phyloP scores from a whole-genome alignment of 2,797 vertebrate species.

The Crocodylus rhombifer region DNA sequence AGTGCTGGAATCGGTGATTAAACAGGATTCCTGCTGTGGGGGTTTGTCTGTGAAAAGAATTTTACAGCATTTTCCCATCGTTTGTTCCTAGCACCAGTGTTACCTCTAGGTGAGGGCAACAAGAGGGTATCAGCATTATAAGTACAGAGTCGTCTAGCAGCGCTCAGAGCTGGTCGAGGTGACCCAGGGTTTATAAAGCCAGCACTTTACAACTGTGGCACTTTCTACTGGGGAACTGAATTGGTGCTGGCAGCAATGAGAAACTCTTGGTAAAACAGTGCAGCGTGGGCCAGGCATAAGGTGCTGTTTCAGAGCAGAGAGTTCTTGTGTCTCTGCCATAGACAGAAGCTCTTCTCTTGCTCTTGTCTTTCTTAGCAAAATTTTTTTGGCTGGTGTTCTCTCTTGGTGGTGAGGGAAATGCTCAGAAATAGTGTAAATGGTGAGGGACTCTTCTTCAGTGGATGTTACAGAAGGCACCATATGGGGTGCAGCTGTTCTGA shows the following conservation, averaged over 20 bases:
- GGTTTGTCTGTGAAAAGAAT: background rate
- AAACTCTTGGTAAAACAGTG: conserved; percentile 15
- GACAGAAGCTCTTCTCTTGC: conserved; percentile 53
- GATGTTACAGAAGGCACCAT: background rate
- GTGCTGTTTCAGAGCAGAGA: background rate
- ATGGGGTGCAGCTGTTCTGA: background rate
- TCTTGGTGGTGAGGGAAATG: background rate
- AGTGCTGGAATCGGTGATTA: background rate
- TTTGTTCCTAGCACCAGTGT: background rate
- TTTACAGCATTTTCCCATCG: background rate
- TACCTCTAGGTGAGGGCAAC: background rate
- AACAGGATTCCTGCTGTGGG: background rate
- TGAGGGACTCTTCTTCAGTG: background rate
- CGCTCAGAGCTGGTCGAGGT: background rate
- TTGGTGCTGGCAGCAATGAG: conserved; percentile 19
- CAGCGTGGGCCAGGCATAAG: background rate
- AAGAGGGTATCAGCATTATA: background rate
- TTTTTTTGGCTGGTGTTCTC: background rate
- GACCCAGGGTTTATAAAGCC: conserved; percentile 36
- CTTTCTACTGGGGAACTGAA: background rate
- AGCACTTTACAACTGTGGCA: conserved; percentile 24
- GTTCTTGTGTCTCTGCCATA: background rate
- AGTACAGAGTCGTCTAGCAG: background rate
- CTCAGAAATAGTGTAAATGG: accelerated
- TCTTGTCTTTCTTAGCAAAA: background rate